Evolutionary conservation across 64 coral and sea anemone species (phyloP).

Genomic region (Actinia tenebrosa): DNA sequence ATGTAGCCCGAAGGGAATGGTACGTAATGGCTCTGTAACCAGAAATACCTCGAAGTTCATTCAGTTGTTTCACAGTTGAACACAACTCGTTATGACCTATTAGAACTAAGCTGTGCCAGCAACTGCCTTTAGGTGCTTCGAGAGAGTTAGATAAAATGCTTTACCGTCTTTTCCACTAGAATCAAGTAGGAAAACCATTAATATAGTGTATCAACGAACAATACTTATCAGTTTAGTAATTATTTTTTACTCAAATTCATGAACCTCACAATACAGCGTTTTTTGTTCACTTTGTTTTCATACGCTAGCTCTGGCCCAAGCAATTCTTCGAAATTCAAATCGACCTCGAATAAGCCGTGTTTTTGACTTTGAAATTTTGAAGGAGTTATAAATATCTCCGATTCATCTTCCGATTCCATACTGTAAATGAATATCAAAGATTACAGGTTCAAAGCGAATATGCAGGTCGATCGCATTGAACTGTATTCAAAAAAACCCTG

Average conservation of each 20-base stretch:
- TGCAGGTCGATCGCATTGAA: too few species aligned
- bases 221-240: too few species aligned
- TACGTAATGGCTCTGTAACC: constrained; percentile 22
- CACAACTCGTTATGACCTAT: constrained; percentile 25
- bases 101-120: not conserved
- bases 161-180: not conserved
- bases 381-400: too few species aligned
- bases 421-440: too few species aligned
- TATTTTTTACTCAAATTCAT: too few species aligned
- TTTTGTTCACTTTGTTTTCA: constrained; percentile 3
- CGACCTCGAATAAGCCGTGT: too few species aligned
- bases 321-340: too few species aligned
- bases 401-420: too few species aligned
- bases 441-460: too few species aligned
- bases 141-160: constrained; percentile 1
- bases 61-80: not conserved
- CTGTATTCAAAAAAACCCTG: too few species aligned
- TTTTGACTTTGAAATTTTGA: too few species aligned
- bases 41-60: constrained; percentile 10
- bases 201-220: too few species aligned
- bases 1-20: constrained; percentile 16
- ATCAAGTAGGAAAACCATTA: not conserved
- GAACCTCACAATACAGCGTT: not conserved
- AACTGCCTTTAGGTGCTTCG: not conserved
- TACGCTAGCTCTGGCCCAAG: not conserved